Evolutionary conservation across 1,140 invertebrate species (phyloP).

Genomic region (Popillia japonica): DNA sequence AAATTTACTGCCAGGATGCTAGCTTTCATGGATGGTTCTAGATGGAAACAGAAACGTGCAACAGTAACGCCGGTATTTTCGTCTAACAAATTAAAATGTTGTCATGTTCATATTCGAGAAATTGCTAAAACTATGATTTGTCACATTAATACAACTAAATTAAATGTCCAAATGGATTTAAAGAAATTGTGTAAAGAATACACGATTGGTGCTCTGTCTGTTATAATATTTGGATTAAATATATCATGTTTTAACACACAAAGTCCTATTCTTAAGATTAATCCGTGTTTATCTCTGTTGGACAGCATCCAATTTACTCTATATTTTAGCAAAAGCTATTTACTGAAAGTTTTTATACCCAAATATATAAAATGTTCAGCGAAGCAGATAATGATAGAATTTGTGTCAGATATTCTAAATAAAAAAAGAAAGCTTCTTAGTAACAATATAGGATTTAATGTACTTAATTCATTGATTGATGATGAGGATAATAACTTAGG

Average conservation of each 20-base stretch:
- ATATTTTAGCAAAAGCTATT: slow-evolving; percentile 45
- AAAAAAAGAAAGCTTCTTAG: slow-evolving; percentile 54
- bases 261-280: slow-evolving; percentile 27
- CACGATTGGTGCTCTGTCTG: slow-evolving; percentile 48
- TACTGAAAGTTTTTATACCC: slow-evolving; percentile 47
- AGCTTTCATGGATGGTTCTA: slow-evolving; percentile 48
- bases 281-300: no score
- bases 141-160: slow-evolving; percentile 40
- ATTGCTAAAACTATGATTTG: slow-evolving; percentile 43
- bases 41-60: slow-evolving; percentile 48
- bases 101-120: slow-evolving; percentile 48
- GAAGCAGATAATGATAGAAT: slow-evolving; percentile 51
- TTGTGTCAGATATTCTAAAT: slow-evolving; percentile 52
- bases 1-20: slow-evolving; percentile 36
- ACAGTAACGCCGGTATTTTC: slow-evolving; percentile 50
- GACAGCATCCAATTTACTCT: no score
- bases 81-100: slow-evolving; percentile 49
- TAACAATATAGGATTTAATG: slow-evolving; percentile 63
- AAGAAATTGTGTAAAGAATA: slow-evolving; percentile 48
- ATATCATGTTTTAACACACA: slow-evolving; percentile 40
- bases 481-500: slow-evolving; percentile 41
- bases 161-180: slow-evolving; percentile 34
- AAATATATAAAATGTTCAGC: slow-evolving; percentile 43
- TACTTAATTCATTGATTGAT: slow-evolving; percentile 66
- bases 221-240: slow-evolving; percentile 48